phyloP scores from a whole-genome alignment of 2,888 invertebrate species.

The Creontiades dilutus region DNA sequence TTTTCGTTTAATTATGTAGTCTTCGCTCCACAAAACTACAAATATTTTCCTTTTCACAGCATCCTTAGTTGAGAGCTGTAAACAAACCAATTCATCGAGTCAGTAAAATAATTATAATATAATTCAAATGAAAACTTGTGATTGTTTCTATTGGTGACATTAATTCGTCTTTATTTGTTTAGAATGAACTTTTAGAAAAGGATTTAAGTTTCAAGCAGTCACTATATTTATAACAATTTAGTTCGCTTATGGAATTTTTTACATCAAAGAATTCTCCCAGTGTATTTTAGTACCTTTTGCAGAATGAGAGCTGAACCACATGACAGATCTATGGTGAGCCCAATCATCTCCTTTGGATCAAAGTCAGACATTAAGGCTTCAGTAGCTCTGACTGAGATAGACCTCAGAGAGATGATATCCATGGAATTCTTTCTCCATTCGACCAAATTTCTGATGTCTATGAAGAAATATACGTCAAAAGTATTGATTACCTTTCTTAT shows the following conservation, averaged over 20 bases:
- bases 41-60: neutral
- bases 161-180: too few relatives aligned
- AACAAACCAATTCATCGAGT: neutral
- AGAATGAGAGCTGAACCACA: neutral
- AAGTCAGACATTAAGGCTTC: neutral
- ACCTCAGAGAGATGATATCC: neutral
- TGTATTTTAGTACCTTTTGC: neutral
- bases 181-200: too few relatives aligned
- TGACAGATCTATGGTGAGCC: neutral
- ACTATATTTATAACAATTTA: too few relatives aligned
- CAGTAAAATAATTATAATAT: too few relatives aligned
- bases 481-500: too few relatives aligned
- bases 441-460: neutral
- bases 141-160: too few relatives aligned
- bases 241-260: too few relatives aligned
- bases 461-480: neutral
- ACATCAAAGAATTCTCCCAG: too few relatives aligned
- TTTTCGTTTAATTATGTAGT: neutral
- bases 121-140: too few relatives aligned
- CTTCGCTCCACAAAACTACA: neutral
- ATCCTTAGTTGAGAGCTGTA: neutral
- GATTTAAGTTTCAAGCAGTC: too few relatives aligned
- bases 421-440: constrained; percentile 5
- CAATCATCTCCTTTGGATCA: neutral
- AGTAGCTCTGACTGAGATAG: neutral